Conservation (phyloP, 64 coral and sea anemone genomes). For the Dendrophyllia cribrosa region DNA sequence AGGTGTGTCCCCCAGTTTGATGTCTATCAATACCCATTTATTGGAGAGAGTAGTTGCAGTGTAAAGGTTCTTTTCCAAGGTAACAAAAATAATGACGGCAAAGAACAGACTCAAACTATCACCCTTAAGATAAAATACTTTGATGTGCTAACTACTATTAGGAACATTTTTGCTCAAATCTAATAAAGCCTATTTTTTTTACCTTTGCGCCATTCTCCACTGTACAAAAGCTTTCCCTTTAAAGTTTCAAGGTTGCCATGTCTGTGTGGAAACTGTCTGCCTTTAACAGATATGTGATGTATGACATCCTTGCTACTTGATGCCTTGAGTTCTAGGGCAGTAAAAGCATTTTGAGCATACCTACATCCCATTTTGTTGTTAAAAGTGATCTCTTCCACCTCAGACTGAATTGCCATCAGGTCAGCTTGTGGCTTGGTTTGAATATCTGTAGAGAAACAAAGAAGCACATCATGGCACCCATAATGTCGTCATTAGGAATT, state of each 20-base stretch:
- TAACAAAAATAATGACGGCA: no score
- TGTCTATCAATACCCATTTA: no score
- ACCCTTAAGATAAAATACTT: no score
- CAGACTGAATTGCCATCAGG: neutral
- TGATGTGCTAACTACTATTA: no score
- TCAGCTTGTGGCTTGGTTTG: neutral
- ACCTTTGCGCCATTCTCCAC: constrained; percentile 56
- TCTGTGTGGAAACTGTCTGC: constrained; percentile 31
- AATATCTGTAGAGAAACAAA: neutral
- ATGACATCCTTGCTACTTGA: neutral
- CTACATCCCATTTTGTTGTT: constrained; percentile 8
- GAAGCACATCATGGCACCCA: neutral
- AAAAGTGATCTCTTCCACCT: constrained; percentile 23
- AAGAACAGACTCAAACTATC: no score
- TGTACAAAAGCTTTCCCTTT: constrained; percentile 44
- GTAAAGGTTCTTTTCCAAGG: no score
- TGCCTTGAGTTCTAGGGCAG: neutral
- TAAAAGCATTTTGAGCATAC: constrained; percentile 19
- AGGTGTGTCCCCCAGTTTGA: no score
- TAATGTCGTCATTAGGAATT: no score
- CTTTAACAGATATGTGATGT: neutral
- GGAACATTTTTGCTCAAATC: no score
- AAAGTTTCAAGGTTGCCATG: constrained; percentile 15
- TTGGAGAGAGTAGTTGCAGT: no score
- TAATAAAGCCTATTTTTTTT: neutral